Base-by-base conservation (phyloP, 2,113 vertebrate genomes). In the Scortum barcoo region DNA sequence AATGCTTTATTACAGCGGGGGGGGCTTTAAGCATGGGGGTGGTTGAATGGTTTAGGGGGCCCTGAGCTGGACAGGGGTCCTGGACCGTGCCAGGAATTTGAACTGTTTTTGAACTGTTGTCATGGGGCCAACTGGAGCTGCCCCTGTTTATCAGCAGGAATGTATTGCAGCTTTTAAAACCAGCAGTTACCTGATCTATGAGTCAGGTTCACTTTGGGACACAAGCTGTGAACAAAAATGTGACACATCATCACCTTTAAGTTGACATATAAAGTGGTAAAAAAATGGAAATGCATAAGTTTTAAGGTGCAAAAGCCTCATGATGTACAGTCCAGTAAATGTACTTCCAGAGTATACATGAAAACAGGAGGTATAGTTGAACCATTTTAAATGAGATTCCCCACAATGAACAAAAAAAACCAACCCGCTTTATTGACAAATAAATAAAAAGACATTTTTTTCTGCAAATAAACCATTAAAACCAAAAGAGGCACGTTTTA, bases 11-110 rank as follows among this genome's bases (percentile, higher is more conserved):
- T 63, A n/a, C n/a, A 26, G 7, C 9, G 46, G 22, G 30, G 62
- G 22, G 56, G 36, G 44, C 62, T 81, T 53, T 83, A 48, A 38
- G 33, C 36, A 19, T 62, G 12, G 51, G 44, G 20, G 36, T 50
- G 26, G 17, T 46, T 73, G 56, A 72, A 66, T 54, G n/a, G 22
- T 71, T 58, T 22, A 51, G 48, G 77, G 66, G 71, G 28, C 24
- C 60, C 54, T 50, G 24, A 80, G 38, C 53, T 62, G 50, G 36
- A 76, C 46, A 53, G 46, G 24, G 7, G 67, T 17, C 46, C 69
- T 58, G n/a, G 42, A 61, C 61, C 65, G 40, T 72, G 44, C 48
- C 10, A 51, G 51, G 73, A 73, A 66, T 83, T 75, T 44, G 44
- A 71, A 60, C 61, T 63, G 36, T 63, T 54, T 20, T 42, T 19